These are phyloP conservation scores for Chroicocephalus ridibundus DNA, from an alignment of 2,113 vertebrate species.

Conservation along the genomic window DNA sequence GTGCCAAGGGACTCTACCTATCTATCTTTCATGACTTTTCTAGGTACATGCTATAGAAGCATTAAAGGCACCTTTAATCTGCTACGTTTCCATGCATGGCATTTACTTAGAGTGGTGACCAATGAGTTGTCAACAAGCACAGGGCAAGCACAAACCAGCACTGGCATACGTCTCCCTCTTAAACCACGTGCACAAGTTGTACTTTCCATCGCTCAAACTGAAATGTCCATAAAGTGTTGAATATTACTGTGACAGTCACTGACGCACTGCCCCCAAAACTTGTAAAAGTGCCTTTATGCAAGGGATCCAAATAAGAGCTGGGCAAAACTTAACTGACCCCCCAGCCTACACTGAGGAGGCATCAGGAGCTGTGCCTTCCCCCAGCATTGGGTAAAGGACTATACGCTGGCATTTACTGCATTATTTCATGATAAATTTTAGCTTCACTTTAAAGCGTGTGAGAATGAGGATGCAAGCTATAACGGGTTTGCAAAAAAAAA, in stretches of 20 bases:
- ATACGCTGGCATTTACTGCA: not conserved
- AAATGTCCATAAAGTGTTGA: not conserved
- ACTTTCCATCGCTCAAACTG: not conserved
- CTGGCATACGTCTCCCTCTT: not conserved
- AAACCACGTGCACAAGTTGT: not conserved
- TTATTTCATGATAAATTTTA: not conserved
- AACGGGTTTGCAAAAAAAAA: not conserved
- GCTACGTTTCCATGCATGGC: not conserved
- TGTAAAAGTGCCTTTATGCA: not conserved
- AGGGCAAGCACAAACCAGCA: not conserved
- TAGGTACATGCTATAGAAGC: not conserved
- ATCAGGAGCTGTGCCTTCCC: not conserved
- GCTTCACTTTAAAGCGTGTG: not conserved
- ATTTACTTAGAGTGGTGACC: not conserved
- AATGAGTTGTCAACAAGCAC: not conserved
- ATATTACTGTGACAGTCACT: not conserved
- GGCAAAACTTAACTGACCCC: not conserved
- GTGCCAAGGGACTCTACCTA: slow-evolving; percentile 28
- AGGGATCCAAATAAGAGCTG: not conserved
- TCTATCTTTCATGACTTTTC: slow-evolving; percentile 8
- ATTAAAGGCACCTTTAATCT: slow-evolving; percentile 30
- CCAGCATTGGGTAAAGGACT: not conserved
- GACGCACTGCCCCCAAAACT: not conserved
- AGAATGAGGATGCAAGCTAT: not conserved
- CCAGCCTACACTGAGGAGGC: not conserved